Evolutionary conservation across 2,113 vertebrate genomes (phyloP), one percentile per base, ranked within the genome.

Genomic region (Hiodon tergisus): DNA sequence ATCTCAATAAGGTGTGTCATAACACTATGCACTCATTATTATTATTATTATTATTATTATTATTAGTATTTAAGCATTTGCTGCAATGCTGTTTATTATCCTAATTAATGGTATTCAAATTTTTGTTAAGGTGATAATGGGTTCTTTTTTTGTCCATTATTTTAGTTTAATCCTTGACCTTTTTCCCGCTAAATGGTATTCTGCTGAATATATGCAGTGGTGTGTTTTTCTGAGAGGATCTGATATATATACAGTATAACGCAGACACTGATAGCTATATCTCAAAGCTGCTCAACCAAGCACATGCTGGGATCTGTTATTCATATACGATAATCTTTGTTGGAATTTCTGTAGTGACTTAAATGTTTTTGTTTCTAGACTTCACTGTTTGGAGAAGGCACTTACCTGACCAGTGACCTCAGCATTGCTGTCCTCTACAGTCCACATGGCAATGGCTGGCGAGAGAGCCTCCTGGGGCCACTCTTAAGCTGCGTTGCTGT

Each of bases 321-420:
- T 31, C 31, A 31, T 31, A 31, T 31, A 31, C 31, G 2, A 31
- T 31, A 31, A 31, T 31, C 31, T 60, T 57, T 48, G 17, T 4
- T 0, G 0, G 46, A 51, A 10, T 60, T 67, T 48, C 50, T 80
- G 1, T 61, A 17, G 67, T 69, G 60, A 59, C 7, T 68, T 59
- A 9, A 67, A 4, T 48, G 17, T 11, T 51, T 68, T 66, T 72
- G 63, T 3, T 86, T 89, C 59, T 87, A 99, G 97, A 98, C 95
- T 0, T 97, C 96, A 0, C 88, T 99, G 84, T 99, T 98, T 81
- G 97, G 97, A 55, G 97, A 98, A 89, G 97, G 97, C 60, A 98
- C 95, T 62, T 98, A 99, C 86, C 94, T 99, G 75, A 98, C 95
- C 83, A 98, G 97, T 81, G 97, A 98, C 90, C 92, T 99, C 86